These are phyloP conservation scores for Drosophila putrida DNA, from an alignment of 2,888 invertebrate species.

Conservation along the genomic window DNA sequence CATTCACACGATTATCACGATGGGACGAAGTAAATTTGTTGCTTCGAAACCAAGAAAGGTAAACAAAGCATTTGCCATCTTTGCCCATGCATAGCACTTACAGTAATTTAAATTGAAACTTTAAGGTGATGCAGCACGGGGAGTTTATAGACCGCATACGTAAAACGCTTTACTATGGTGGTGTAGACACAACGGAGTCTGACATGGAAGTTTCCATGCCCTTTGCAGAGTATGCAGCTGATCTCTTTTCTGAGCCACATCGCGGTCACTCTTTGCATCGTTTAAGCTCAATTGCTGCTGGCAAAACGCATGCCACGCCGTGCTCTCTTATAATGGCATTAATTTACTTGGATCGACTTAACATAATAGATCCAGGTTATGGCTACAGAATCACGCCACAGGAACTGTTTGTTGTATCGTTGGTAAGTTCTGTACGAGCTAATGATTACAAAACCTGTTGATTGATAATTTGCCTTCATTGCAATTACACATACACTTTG, in stretches of 20 bases:
- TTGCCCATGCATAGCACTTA: neutral
- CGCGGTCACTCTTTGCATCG: constrained; percentile 91
- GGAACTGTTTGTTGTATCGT: constrained; percentile 96
- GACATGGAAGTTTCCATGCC: constrained; percentile 89
- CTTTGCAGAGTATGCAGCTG: constrained; percentile 92
- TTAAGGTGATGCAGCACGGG: constrained; percentile 87
- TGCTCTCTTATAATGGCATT: constrained; percentile 97
- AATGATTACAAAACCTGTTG: constrained; percentile 59
- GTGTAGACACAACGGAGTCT: constrained; percentile 86
- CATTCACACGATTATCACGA: constrained; percentile 36
- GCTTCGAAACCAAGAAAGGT: constrained; percentile 71
- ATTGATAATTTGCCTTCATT: constrained; percentile 52
- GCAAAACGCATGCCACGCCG: constrained; percentile 91
- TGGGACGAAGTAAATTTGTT: constrained; percentile 82
- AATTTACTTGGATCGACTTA: constrained; percentile 96
- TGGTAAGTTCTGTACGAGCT: constrained; percentile 88
- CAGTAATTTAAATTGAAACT: neutral
- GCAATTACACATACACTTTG: constrained; percentile 26
- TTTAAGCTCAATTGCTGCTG: constrained; percentile 91
- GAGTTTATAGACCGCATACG: constrained; percentile 93
- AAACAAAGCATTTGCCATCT: neutral
- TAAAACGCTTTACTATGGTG: constrained; percentile 95
- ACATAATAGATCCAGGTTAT: constrained; percentile 92
- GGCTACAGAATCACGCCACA: constrained; percentile 93
- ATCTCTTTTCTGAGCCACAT: constrained; percentile 92